These are phyloP conservation scores for Sclerodermus sp. DNA, from an alignment of 2,888 invertebrate species.

Conservation along the genomic window DNA sequence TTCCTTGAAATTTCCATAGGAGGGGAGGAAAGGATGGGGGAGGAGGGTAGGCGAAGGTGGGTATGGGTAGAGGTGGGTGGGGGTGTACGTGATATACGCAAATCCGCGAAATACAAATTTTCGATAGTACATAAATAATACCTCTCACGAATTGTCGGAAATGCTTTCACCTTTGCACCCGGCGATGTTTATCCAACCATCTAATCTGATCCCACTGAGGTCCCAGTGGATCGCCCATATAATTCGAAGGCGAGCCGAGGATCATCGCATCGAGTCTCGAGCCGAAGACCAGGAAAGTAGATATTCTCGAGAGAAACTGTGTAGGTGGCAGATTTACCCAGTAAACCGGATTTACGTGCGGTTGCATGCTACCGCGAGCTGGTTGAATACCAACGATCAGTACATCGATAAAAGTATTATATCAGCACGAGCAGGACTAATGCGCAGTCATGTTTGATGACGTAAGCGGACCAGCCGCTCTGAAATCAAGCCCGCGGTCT, in stretches of 20 bases:
- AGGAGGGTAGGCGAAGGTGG: no score
- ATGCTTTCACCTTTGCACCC: slow-evolving; percentile 16
- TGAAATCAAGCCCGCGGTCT: slow-evolving; percentile 36
- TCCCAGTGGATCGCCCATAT: slow-evolving; percentile 22
- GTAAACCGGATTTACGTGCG: slow-evolving; percentile 34
- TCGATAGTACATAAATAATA: neutral
- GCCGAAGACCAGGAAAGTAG: slow-evolving; percentile 23
- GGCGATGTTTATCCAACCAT: slow-evolving; percentile 23
- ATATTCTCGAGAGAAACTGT: slow-evolving; percentile 20
- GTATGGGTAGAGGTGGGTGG: no score
- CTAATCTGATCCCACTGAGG: slow-evolving; percentile 28
- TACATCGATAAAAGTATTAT: slow-evolving; percentile 18
- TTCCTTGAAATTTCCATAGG: no score
- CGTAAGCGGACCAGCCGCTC: no score
- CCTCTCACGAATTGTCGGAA: slow-evolving; percentile 1
- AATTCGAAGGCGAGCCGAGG: slow-evolving; percentile 29
- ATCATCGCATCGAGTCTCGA: slow-evolving; percentile 23
- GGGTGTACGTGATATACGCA: no score
- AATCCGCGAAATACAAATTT: no score
- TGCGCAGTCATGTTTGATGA: no score
- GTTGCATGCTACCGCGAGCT: slow-evolving; percentile 1
- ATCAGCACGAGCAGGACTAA: no score
- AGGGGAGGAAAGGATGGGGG: no score
- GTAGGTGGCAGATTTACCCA: slow-evolving; percentile 31
- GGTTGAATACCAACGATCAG: slow-evolving; percentile 14